Evolutionary conservation across 2,113 vertebrate genomes (phyloP).

Genomic region (Equus quagga): DNA sequence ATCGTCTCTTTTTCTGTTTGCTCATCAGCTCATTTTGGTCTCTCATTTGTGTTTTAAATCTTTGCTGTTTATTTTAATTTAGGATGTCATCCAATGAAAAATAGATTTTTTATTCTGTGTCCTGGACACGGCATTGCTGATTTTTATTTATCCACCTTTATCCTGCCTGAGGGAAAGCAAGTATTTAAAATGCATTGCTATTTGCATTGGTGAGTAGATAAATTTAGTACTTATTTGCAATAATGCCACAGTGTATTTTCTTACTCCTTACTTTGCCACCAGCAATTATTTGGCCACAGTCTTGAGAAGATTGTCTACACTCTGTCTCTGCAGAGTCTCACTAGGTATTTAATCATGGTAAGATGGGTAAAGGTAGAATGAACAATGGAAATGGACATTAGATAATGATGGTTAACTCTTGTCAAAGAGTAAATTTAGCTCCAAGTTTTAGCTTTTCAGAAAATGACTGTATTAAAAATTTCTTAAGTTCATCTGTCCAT

Average conservation of each 20-base stretch:
- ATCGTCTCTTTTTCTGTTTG: conserved; percentile 40
- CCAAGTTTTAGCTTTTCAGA: conserved; percentile 59
- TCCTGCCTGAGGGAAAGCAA: conserved; percentile 69
- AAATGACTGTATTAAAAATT: conserved; percentile 78
- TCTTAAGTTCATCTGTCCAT: conserved; percentile 64
- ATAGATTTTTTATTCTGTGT: conserved; percentile 54
- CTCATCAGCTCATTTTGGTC: conserved; percentile 26
- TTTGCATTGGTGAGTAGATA: conserved; percentile 66
- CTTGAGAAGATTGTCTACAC: neutral
- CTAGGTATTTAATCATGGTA: conserved; percentile 22
- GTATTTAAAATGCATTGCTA: conserved; percentile 66
- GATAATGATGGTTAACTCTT: conserved; percentile 50
- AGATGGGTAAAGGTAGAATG: neutral
- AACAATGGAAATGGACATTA: conserved; percentile 56
- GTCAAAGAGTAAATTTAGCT: conserved; percentile 53
- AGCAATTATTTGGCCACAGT: conserved; percentile 13
- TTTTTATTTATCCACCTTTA: conserved; percentile 74
- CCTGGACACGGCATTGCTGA: conserved; percentile 18
- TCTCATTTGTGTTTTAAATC: conserved; percentile 66
- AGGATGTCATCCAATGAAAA: conserved; percentile 61
- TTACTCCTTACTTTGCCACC: conserved; percentile 54
- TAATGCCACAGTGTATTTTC: neutral
- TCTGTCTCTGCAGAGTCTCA: neutral
- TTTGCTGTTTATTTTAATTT: conserved; percentile 76
- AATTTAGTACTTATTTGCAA: conserved; percentile 61